Percentiles rank a stretch among this genome's conserved stretches.
These are phyloP conservation scores for Megamerina dolium DNA, from an alignment of 2,888 invertebrate species.

Conservation along the genomic window DNA sequence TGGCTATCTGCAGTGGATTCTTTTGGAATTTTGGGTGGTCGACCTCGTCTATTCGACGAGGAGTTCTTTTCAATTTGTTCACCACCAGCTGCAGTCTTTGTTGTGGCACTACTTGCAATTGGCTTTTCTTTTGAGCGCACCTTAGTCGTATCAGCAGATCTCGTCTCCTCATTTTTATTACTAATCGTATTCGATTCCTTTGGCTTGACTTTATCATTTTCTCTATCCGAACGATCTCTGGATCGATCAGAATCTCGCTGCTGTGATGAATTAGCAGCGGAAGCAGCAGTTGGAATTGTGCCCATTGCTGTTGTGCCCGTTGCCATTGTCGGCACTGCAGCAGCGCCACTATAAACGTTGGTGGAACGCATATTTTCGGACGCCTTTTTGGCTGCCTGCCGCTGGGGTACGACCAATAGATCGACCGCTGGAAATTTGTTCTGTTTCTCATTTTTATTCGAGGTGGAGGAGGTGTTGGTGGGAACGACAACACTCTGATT, in stretches of 20 bases:
- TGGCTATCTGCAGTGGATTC: no score
- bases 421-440: conserved; percentile 61
- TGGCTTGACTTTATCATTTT: conserved; percentile 30
- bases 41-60: conserved; percentile 43
- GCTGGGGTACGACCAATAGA: conserved; percentile 74
- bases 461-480: conserved; percentile 14
- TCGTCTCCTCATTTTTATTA: conserved; percentile 8
- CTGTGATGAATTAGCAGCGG: conserved; percentile 6
- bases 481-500: neutral
- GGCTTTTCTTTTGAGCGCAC: conserved; percentile 24
- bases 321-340: neutral
- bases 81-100: conserved; percentile 10
- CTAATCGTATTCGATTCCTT: conserved; percentile 25
- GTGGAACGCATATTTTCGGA: conserved; percentile 77
- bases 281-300: conserved; percentile 8
- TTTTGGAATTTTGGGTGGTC: conserved; percentile 39
- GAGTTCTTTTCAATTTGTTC: no score
- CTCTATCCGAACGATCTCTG: conserved; percentile 20
- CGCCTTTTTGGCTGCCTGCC: conserved; percentile 87
- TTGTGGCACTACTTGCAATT: conserved; percentile 41
- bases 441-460: conserved; percentile 19
- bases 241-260: conserved; percentile 17
- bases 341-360: conserved; percentile 45
- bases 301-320: conserved; percentile 11
- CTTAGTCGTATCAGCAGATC: neutral